Evolutionary conservation across 2,797 vertebrate species (phyloP), one percentile per base, ranked within the genome.

Genomic region (Momotus momota): DNA sequence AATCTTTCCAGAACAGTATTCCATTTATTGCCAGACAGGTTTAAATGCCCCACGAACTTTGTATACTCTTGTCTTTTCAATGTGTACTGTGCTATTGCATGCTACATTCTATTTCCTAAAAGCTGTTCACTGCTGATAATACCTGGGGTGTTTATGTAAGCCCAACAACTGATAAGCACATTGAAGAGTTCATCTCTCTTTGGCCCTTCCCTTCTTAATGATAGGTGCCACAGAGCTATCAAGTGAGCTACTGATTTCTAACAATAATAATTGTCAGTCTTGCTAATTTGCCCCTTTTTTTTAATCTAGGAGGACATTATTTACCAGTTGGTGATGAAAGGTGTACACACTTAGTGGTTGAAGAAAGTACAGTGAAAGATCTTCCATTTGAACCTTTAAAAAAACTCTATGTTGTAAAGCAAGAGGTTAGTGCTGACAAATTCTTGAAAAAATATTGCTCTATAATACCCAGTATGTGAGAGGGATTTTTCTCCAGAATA

Each of bases 271-370:
- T 71, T 12, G 78, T 77, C 52, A 18, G 29, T 64, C 35, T 67
- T 78, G 6, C 16, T 81, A 81, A 85, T 27, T 65, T 80, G 16
- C 26, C 2, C n/a, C 70, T 46, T 79, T 87, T 64, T 66, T 57
- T 81, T 66, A 41, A 22, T 87, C 20, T 92, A 99, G 99, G 99
- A 92, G 99, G 99, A 62, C 96, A 61, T 27, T 97, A 97, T 93
- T 97, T 99, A 78, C 98, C 98, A 40, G 98, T 99, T 94, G 99
- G 98, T 86, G 98, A 99, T 96, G 99, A 99, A 94, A 98, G 97
- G 62, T 99, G 99, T 81, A 99, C 99, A 0, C 99, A 99, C 95
- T 98, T 99, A 97, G 98, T 99, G 82, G 99, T 99, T 97, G 99
- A 99, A 96, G 99, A 99, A 97, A 99, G 98, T 95, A 98, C 98